phyloP scores from a whole-genome alignment of 2,113 vertebrate species.

The Mellivora capensis region DNA sequence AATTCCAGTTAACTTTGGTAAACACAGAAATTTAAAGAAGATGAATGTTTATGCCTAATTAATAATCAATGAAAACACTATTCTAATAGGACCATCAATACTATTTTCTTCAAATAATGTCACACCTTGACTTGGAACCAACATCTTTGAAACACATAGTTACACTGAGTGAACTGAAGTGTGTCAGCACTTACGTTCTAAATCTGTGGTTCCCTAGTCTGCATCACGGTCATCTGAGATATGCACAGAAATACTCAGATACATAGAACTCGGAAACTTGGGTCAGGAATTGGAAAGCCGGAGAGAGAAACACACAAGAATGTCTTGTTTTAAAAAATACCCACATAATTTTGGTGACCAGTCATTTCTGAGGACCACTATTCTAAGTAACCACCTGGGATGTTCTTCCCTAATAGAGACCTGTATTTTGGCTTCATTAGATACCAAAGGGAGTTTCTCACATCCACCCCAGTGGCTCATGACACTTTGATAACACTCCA shows the following conservation, averaged over 20 bases:
- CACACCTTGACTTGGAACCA: not conserved
- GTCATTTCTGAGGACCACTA: not conserved
- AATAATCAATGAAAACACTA: constrained; percentile 29
- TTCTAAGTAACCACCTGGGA: not conserved
- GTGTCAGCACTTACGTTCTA: fast-evolving
- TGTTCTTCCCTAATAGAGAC: not conserved
- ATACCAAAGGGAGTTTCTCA: not conserved
- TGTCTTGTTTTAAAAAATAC: not conserved
- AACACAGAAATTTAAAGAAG: constrained; percentile 57
- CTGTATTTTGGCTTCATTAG: not conserved
- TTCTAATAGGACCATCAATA: constrained; percentile 34
- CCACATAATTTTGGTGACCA: not conserved
- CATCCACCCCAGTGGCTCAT: not conserved
- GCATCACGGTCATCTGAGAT: not conserved
- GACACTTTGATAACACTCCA: not conserved
- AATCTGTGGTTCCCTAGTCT: not conserved
- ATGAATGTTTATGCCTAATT: constrained; percentile 19
- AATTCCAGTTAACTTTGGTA: constrained; percentile 62
- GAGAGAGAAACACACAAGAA: not conserved
- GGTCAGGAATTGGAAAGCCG: not conserved
- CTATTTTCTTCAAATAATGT: not conserved
- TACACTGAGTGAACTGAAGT: not conserved
- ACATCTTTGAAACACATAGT: not conserved
- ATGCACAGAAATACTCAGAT: not conserved
- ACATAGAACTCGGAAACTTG: not conserved